Base-by-base conservation (phyloP, 2,888 invertebrate species). In the Empis livida region DNA sequence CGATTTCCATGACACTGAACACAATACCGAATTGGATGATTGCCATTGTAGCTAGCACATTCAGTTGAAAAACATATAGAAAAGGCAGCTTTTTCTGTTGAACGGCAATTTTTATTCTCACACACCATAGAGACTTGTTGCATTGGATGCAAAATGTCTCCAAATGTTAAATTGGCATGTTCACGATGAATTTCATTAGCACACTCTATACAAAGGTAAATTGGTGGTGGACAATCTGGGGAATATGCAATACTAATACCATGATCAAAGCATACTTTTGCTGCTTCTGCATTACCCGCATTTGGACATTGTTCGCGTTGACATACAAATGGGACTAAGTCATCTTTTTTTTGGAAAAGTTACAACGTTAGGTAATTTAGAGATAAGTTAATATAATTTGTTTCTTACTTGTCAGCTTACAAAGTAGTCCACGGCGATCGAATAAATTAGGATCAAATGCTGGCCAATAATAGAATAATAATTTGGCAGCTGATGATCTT, bases 391-490 rank as follows among this genome's bases (percentile, higher is more conserved):
- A 17, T 14, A 27, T 15, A 17, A 37, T 23, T 40, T 27, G 32
- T 10, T 38, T 68, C 73, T 73, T 63, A 89, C 91, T 88, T 54
- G 88, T 83, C 60, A 91, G 82, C 73, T 90, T 90, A 60, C 89
- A 85, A 47, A 91, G 80, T 48, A 91, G 76, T 3, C 87, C 86
- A 61, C 88, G 86, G 46, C 92, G 76, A 65, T 96, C 96, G 59
- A 92, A 88, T 8, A 93, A 78, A 61, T 89, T 88, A 20, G 94
- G 88, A 70, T 96, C 94, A 61, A 97, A 87, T 5, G 95, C 89
- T 5, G 99, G 99, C 96, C 97, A 99, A 69, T 99, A 99, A 73
- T 96, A 94, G 72, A 99, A 97, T 43, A 99, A 77, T 37, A 99
- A 75, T 71, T 96, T 94, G 45, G 94, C 94, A 2, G 97, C 97